phyloP scores from a whole-genome alignment of 1,140 invertebrate species.

The Aradophagus sp. region DNA sequence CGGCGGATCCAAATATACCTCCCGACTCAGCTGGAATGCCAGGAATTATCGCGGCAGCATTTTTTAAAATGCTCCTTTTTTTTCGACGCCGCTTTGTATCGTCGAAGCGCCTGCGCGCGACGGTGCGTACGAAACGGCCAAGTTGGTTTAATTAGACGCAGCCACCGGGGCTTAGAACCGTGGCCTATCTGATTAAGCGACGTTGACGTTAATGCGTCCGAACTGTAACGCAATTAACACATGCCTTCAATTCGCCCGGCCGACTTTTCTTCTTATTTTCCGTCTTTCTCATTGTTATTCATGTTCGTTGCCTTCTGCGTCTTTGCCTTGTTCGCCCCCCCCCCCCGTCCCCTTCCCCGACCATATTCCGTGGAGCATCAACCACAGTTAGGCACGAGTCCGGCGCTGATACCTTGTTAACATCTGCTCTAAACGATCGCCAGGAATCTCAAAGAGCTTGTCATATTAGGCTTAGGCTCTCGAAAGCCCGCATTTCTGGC shows the following conservation, averaged over 20 bases:
- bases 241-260: conserved; percentile 29
- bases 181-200: conserved; percentile 14
- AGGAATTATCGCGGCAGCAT: conserved; percentile 1
- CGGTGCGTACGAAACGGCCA: too few relatives aligned
- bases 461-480: conserved; percentile 64
- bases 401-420: conserved; percentile 73
- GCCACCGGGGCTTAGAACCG: too few relatives aligned
- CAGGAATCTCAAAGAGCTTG: conserved; percentile 71
- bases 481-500: conserved; percentile 42
- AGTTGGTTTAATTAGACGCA: too few relatives aligned
- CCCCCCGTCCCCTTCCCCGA: too few relatives aligned
- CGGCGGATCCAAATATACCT: conserved; percentile 12
- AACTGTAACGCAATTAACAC: conserved; percentile 42
- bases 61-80: neutral
- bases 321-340: conserved; percentile 55
- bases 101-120: too few relatives aligned
- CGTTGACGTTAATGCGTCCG: conserved; percentile 27
- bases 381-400: conserved; percentile 69
- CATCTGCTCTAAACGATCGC: conserved; percentile 71
- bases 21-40: conserved; percentile 7
- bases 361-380: conserved; percentile 52
- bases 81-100: too few relatives aligned
- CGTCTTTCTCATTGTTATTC: conserved; percentile 51
- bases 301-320: conserved; percentile 56
- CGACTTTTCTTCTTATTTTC: conserved; percentile 51